Percentiles rank a stretch among this genome's conserved stretches.
Evolutionary conservation across 2,888 invertebrate species (phyloP).

Genomic region (Conistra vaccinii): DNA sequence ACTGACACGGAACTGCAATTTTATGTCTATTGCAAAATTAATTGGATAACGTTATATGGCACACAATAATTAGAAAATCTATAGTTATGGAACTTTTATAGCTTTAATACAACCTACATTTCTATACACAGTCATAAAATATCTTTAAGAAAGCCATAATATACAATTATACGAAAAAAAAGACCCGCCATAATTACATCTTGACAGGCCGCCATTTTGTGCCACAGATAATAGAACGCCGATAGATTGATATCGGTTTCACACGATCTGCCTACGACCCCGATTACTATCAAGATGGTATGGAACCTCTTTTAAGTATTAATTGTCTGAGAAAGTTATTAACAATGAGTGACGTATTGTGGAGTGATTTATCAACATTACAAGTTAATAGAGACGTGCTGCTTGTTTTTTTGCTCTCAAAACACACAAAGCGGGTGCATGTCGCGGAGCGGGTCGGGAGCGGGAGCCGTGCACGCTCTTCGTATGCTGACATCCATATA

Average conservation of each 20-base stretch:
- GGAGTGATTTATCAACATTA: slow-evolving; percentile 45
- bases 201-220: slow-evolving; percentile 53
- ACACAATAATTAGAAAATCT: slow-evolving; percentile 20
- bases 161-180: slow-evolving; percentile 34
- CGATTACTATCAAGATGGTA: slow-evolving; percentile 37
- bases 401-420: too few relatives aligned
- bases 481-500: too few relatives aligned
- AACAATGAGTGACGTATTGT: slow-evolving; percentile 51
- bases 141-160: slow-evolving; percentile 7
- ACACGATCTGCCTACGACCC: slow-evolving; percentile 60
- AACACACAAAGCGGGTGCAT: too few relatives aligned
- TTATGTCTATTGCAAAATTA: slow-evolving; percentile 18
- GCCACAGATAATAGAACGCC: slow-evolving; percentile 49
- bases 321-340: slow-evolving; percentile 54
- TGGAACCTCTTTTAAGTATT: slow-evolving; percentile 43
- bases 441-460: too few relatives aligned
- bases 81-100: slow-evolving; percentile 13
- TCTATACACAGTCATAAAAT: slow-evolving; percentile 23
- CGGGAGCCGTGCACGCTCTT: too few relatives aligned
- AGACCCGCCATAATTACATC: slow-evolving; percentile 30
- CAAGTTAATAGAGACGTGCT: not conserved
- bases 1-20: slow-evolving; percentile 8
- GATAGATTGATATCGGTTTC: slow-evolving; percentile 62
- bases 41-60: slow-evolving; percentile 1
- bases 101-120: not conserved